Percentiles rank a stretch among this genome's conserved stretches.
phyloP scores from a whole-genome alignment of 1,140 invertebrate genomes.

The Cylas formicarius region DNA sequence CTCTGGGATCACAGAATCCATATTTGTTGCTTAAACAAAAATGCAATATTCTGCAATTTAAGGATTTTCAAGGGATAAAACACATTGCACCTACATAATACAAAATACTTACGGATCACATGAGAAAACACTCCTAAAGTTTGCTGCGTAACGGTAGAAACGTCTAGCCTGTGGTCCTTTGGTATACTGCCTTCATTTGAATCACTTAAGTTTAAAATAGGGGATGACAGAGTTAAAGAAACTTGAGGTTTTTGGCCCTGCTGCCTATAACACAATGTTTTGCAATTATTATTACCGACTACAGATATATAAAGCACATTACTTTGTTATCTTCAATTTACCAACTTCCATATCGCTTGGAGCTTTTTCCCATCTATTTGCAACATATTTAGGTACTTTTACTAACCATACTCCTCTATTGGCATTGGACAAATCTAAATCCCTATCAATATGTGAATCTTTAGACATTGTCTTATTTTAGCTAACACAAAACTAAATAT shows the following conservation, averaged over 20 bases:
- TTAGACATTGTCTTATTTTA: no score
- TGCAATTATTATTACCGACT: neutral
- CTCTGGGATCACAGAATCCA: slow-evolving; percentile 62
- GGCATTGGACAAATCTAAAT: slow-evolving; percentile 83
- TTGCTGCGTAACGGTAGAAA: slow-evolving; percentile 81
- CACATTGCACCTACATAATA: no score
- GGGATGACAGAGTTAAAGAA: slow-evolving; percentile 59
- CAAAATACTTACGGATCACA: slow-evolving; percentile 54
- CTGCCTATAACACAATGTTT: slow-evolving; percentile 40
- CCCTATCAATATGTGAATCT: slow-evolving; percentile 54
- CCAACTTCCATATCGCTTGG: slow-evolving; percentile 68
- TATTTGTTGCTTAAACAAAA: slow-evolving; percentile 47
- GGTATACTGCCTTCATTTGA: slow-evolving; percentile 66
- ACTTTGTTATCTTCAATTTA: slow-evolving; percentile 69
- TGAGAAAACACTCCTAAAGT: slow-evolving; percentile 85
- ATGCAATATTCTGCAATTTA: neutral
- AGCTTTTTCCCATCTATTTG: slow-evolving; percentile 82
- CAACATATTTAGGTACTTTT: slow-evolving; percentile 94
- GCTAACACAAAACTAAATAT: no score
- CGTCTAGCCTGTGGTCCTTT: slow-evolving; percentile 83
- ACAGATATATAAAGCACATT: slow-evolving; percentile 26
- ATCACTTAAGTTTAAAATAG: slow-evolving; percentile 63
- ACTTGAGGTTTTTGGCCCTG: slow-evolving; percentile 63
- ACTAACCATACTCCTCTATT: slow-evolving; percentile 90
- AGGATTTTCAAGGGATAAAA: neutral